phyloP scores from a whole-genome alignment of 2,113 vertebrate species.

The Tenebrosternarchus preto region DNA sequence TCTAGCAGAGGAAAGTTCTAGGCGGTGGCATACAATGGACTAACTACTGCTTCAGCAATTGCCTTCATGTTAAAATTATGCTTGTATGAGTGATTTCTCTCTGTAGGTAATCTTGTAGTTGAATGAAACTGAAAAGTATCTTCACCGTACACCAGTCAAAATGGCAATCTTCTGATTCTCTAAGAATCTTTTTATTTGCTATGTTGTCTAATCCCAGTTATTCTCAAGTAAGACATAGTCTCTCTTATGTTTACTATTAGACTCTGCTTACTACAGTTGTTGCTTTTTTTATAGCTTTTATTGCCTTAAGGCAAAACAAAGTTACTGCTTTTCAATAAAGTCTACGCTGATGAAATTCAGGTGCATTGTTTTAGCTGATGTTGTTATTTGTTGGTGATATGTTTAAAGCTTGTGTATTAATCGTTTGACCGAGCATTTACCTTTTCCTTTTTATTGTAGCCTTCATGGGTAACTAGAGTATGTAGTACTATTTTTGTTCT shows the following conservation, averaged over 20 bases:
- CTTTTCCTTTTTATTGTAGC: slow-evolving; percentile 18
- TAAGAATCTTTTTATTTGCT: slow-evolving; percentile 55
- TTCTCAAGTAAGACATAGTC: slow-evolving; percentile 64
- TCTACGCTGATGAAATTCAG: slow-evolving; percentile 52
- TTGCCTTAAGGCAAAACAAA: slow-evolving; percentile 71
- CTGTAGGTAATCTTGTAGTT: slow-evolving; percentile 64
- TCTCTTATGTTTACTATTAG: slow-evolving; percentile 69
- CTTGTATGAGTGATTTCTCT: slow-evolving; percentile 57
- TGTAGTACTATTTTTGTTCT: slow-evolving; percentile 13
- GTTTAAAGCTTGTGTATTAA: slow-evolving; percentile 1
- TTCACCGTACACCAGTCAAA: slow-evolving; percentile 61
- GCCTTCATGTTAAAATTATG: slow-evolving; percentile 57
- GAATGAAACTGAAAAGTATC: slow-evolving; percentile 63
- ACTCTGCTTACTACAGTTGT: slow-evolving; percentile 65
- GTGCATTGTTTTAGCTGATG: slow-evolving; percentile 30
- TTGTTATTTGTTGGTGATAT: not conserved
- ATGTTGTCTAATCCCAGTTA: slow-evolving; percentile 66
- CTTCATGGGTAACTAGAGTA: slow-evolving; percentile 20
- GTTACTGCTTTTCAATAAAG: slow-evolving; percentile 71
- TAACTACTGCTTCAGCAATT: slow-evolving; percentile 65
- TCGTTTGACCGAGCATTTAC: not conserved
- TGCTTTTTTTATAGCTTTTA: slow-evolving; percentile 71
- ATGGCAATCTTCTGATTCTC: slow-evolving; percentile 59
- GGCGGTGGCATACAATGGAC: slow-evolving; percentile 63
- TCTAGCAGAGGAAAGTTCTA: slow-evolving; percentile 51